Evolutionary conservation across 92 coral and sea anemone genomes (phyloP), one percentile per base, ranked within the genome.

Genomic region (Blastomussa wellsi): DNA sequence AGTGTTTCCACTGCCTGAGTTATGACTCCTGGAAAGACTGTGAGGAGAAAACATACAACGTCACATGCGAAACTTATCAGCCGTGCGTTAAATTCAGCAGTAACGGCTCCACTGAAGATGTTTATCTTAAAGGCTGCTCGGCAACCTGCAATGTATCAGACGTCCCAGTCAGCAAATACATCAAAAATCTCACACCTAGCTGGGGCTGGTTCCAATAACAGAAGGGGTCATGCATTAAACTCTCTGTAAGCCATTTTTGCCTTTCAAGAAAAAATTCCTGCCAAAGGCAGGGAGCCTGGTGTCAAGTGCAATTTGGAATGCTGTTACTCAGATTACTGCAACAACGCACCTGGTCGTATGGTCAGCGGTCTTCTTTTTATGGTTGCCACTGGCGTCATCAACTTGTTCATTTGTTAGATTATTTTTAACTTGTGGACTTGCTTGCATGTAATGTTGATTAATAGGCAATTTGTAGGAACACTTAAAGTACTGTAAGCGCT

Each of bases 251-350:
- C n/a, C n/a, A n/a, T n/a, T n/a, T n/a, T n/a, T n/a, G n/a, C n/a
- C n/a, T n/a, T n/a, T n/a, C n/a, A n/a, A n/a, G n/a, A n/a, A n/a
- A n/a, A n/a, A n/a, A n/a, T n/a, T n/a, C n/a, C n/a, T n/a, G n/a
- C n/a, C n/a, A n/a, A n/a, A n/a, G n/a, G n/a, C 44, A 33, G 20
- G 29, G 7, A 52, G 8, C 69, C 69, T 22, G 41, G 38, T 36
- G 69, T 55, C 48, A 13, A 53, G 44, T 77, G 81, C 28, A 4
- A 52, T 0, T 10, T 77, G 7, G 60, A 36, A 39, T 77, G 81
- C 48, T 77, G 81, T 13, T 20, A 16, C 7, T 20, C 67, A 9
- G 81, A 77, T 31, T 77, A 33, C 67, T 77, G 81, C 80, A 76
- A 76, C 33, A 44, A 44, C 5, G 81, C 12, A 10, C 14, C 44